Conservation (phyloP, 2,888 invertebrate species). For the Cyclophora punctaria region DNA sequence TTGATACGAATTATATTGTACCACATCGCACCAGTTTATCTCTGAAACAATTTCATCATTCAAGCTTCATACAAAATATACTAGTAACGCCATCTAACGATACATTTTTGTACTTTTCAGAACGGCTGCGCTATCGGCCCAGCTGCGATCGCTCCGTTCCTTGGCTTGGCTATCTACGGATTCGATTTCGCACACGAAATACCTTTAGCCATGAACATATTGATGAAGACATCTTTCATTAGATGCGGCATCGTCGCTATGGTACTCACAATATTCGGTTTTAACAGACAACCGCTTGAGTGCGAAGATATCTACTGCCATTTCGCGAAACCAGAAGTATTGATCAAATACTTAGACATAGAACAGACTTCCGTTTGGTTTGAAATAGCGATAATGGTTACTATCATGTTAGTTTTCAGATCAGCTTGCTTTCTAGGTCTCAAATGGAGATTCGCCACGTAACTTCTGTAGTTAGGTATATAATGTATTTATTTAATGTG, state of each 20-base stretch:
- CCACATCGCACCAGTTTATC: no score
- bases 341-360: constrained; percentile 76
- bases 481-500: constrained; percentile 9
- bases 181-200: constrained; percentile 81
- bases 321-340: constrained; percentile 78
- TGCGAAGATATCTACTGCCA: constrained; percentile 79
- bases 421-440: constrained; percentile 74
- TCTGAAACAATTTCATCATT: no score
- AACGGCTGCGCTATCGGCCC: constrained; percentile 82
- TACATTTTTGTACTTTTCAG: constrained; percentile 47
- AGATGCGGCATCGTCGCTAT: constrained; percentile 79
- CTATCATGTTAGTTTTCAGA: constrained; percentile 73
- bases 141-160: constrained; percentile 77
- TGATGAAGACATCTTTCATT: constrained; percentile 80
- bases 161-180: constrained; percentile 80
- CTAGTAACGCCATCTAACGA: no score
- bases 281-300: constrained; percentile 70
- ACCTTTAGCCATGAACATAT: constrained; percentile 73
- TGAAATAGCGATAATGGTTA: constrained; percentile 70
- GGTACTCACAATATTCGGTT: constrained; percentile 78
- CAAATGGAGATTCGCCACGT: constrained; percentile 69
- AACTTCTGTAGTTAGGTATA: constrained; percentile 18
- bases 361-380: constrained; percentile 73
- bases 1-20: no score
- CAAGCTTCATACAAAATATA: no score